These are phyloP conservation scores for Cynocephalus volans DNA, from an alignment of 2,113 vertebrate species.

Conservation along the genomic window DNA sequence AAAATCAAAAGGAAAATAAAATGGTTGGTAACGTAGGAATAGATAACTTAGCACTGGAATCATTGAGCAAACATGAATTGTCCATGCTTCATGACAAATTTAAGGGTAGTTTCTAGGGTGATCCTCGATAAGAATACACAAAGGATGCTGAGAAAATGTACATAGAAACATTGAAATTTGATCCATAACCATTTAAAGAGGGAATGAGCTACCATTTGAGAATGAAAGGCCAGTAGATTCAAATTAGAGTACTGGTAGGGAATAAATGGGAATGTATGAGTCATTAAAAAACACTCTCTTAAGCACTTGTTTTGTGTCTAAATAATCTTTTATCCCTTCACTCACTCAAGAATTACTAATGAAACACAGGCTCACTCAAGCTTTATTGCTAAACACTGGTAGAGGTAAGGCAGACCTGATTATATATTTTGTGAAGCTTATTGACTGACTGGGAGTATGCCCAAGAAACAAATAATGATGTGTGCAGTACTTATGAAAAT, in stretches of 20 bases:
- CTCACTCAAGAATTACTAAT: constrained; percentile 14
- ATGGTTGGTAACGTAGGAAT: background rate
- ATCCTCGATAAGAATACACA: background rate
- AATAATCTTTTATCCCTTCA: background rate
- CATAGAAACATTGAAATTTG: background rate
- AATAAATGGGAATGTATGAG: background rate
- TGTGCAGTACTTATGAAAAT: background rate
- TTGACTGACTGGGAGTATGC: constrained; percentile 19
- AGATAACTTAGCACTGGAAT: background rate
- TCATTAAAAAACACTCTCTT: background rate
- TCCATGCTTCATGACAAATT: background rate
- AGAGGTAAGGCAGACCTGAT: background rate
- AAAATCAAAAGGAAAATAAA: background rate
- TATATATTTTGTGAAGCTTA: background rate
- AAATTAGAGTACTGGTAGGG: background rate
- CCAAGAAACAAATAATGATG: background rate
- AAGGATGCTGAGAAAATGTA: background rate
- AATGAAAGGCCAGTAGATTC: background rate
- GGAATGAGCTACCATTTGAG: background rate
- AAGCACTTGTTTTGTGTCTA: background rate
- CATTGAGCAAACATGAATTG: background rate
- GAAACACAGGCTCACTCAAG: background rate
- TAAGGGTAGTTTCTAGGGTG: background rate
- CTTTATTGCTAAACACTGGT: background rate
- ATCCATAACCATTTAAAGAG: background rate